Conservation (phyloP, 2,888 invertebrate genomes). For the Hypena proboscidalis region DNA sequence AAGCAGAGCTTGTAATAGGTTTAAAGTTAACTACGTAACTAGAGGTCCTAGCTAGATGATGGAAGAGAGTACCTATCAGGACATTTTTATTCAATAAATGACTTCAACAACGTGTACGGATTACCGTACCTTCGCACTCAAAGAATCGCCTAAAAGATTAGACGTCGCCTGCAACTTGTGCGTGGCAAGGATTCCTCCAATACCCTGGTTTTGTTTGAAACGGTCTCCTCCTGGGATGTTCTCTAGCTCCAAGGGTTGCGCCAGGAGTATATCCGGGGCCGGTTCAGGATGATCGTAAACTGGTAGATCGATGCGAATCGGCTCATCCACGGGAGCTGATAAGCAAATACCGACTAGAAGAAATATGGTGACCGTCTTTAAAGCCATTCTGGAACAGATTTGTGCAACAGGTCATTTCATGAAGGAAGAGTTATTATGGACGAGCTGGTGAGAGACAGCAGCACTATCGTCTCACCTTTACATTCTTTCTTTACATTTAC, state of each 20-base stretch:
- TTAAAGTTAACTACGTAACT: too few relatives aligned
- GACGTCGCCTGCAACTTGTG: constrained; percentile 56
- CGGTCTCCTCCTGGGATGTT: constrained; percentile 58
- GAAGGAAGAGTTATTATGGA: neutral
- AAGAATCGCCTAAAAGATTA: constrained; percentile 43
- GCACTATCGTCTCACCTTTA: neutral
- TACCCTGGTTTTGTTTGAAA: constrained; percentile 34
- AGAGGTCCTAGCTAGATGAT: too few relatives aligned
- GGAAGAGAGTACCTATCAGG: neutral
- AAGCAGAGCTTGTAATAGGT: too few relatives aligned
- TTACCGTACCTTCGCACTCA: constrained; percentile 50
- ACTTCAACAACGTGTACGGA: too few relatives aligned
- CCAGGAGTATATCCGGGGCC: constrained; percentile 38
- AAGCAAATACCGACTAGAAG: constrained; percentile 44
- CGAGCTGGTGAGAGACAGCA: neutral
- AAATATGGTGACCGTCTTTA: constrained; percentile 34
- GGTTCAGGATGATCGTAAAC: constrained; percentile 65
- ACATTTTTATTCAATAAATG: neutral
- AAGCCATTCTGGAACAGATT: constrained; percentile 59
- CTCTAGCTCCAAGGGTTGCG: constrained; percentile 53
- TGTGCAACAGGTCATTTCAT: neutral
- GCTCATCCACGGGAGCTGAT: constrained; percentile 67
- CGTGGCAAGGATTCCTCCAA: constrained; percentile 49
- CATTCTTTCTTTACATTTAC: too few relatives aligned
- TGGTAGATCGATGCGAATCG: constrained; percentile 70